Conservation (phyloP, 2,888 invertebrate genomes). For the Tinea trinotella region DNA sequence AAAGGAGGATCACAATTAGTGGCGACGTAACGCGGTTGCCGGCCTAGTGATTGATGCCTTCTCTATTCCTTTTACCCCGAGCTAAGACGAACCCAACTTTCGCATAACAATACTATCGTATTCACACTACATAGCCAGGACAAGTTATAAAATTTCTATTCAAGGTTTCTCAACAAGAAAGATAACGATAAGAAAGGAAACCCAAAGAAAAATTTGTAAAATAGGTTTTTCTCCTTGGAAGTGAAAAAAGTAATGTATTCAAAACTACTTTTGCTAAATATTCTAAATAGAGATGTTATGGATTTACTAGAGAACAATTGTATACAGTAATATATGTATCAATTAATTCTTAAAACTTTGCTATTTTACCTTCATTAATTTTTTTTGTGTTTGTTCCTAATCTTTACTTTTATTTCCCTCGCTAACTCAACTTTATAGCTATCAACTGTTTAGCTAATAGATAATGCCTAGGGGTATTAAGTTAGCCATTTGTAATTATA, state of each 20-base stretch:
- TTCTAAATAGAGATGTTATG: too few relatives aligned
- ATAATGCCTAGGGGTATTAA: too few relatives aligned
- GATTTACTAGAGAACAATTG: too few relatives aligned
- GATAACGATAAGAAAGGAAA: background rate
- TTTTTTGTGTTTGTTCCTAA: background rate
- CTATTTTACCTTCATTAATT: background rate
- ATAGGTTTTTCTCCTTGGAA: background rate
- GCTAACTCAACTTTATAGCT: too few relatives aligned
- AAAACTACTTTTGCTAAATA: background rate
- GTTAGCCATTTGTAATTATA: too few relatives aligned
- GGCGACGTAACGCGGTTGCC: conserved; percentile 48
- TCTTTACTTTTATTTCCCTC: too few relatives aligned
- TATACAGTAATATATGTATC: too few relatives aligned
- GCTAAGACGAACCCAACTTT: background rate
- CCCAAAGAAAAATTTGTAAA: background rate
- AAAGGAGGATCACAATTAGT: conserved; percentile 53
- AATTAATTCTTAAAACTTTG: too few relatives aligned
- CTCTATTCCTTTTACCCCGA: conserved; percentile 20
- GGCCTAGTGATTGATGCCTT: conserved; percentile 43
- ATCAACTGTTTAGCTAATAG: too few relatives aligned
- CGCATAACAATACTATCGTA: conserved; percentile 1
- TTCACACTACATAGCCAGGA: conserved; percentile 6
- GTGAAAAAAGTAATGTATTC: background rate
- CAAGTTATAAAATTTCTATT: conserved; percentile 12
- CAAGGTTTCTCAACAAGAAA: conserved; percentile 6